Percentiles rank a stretch among this genome's conserved stretches.
Conservation (phyloP, 2,888 invertebrate genomes). For the Octonoba sinensis region DNA sequence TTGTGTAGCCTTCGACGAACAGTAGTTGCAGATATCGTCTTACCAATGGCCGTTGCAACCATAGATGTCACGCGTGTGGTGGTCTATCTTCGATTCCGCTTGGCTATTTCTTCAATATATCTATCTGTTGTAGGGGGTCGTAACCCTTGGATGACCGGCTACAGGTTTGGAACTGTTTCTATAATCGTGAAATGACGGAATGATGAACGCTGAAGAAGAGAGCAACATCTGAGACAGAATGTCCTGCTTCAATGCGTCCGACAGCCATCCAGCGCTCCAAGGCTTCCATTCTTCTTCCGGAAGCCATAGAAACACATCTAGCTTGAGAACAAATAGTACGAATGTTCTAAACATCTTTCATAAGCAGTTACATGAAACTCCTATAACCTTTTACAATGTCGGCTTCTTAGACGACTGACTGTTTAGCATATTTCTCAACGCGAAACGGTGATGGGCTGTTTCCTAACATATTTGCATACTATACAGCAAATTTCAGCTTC, state of each 20-base stretch:
- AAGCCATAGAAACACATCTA: neutral
- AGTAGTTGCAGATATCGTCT: conserved; percentile 23
- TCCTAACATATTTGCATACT: too few relatives aligned
- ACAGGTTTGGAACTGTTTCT: conserved; percentile 2
- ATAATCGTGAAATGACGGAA: conserved; percentile 14
- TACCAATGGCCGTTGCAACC: conserved; percentile 13
- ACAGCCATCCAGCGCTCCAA: neutral
- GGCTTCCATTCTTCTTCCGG: conserved; percentile 3
- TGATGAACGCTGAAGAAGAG: neutral
- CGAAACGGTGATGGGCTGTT: too few relatives aligned
- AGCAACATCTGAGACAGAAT: conserved; percentile 7
- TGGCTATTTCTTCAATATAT: conserved; percentile 12
- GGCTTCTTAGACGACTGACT: neutral
- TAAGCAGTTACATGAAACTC: conserved; percentile 7
- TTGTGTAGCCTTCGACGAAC: conserved; percentile 3
- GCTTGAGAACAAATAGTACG: conserved; percentile 6
- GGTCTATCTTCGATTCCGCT: conserved; percentile 14
- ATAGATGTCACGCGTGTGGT: conserved; percentile 14
- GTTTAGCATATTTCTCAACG: too few relatives aligned
- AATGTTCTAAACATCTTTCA: conserved; percentile 6
- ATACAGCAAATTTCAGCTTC: too few relatives aligned
- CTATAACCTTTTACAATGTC: conserved; percentile 2
- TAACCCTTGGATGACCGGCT: conserved; percentile 15
- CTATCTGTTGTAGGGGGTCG: neutral
- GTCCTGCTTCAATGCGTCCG: conserved; percentile 1